Percentiles rank a stretch among this genome's conserved stretches.
These are phyloP conservation scores for Xyrichtys novacula DNA, from an alignment of 2,797 vertebrate genomes.

Conservation along the genomic window DNA sequence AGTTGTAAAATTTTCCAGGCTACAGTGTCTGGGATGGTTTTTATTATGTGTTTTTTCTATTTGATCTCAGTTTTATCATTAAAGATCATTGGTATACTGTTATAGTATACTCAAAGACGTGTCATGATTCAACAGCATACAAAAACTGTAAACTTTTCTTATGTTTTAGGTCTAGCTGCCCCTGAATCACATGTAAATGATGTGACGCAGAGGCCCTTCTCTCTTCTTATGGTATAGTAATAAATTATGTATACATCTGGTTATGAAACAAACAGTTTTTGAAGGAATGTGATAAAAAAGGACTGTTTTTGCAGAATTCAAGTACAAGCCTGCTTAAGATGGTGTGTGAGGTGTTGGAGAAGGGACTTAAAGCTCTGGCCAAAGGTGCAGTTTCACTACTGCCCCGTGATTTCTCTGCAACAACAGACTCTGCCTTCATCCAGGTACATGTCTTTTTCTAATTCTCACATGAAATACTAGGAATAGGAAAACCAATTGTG, in stretches of 20 bases:
- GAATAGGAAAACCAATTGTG: not conserved
- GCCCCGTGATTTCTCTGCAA: slow-evolving; percentile 72
- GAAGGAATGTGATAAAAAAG: not conserved
- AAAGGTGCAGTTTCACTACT: slow-evolving; percentile 60
- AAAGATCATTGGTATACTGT: not conserved
- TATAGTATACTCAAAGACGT: not conserved
- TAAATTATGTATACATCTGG: not conserved
- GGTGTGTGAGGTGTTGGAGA: slow-evolving; percentile 84
- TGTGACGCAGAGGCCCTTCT: slow-evolving; percentile 31
- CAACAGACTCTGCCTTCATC: slow-evolving; percentile 84
- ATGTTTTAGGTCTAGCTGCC: slow-evolving; percentile 34
- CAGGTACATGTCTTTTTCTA: slow-evolving; percentile 83
- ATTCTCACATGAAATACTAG: not conserved
- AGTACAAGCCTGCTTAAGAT: slow-evolving; percentile 81
- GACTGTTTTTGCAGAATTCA: slow-evolving; percentile 83
- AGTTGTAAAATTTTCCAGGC: not conserved
- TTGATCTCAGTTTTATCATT: not conserved
- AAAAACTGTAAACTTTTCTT: not conserved
- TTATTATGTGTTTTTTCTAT: not conserved
- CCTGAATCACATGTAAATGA: slow-evolving; percentile 28
- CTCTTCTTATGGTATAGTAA: slow-evolving; percentile 65
- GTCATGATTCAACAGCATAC: not conserved
- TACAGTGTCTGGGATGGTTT: not conserved
- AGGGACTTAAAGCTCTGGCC: slow-evolving; percentile 81
- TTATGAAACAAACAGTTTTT: too few relatives aligned